Evolutionary conservation across 2,113 vertebrate species (phyloP), one percentile per base, ranked within the genome.

Genomic region (Hippocampus guttulatus): DNA sequence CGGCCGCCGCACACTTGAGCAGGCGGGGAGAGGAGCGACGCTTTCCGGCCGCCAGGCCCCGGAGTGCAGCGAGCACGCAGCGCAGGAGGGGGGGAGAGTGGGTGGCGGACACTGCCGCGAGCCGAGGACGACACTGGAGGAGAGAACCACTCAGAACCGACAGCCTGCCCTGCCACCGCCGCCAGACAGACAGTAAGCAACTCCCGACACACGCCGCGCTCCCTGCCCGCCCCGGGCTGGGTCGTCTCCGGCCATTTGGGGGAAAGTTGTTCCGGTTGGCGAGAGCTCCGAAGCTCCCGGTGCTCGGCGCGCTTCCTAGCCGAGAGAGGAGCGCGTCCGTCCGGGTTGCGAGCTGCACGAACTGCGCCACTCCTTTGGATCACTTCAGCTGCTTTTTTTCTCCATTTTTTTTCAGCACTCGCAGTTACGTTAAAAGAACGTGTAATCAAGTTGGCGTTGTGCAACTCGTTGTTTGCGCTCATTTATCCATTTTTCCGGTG

Each of bases 1-100:
- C 85, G 93, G 18, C 84, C 85, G 93, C 95, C 88, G 94, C 95
- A 94, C 94, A 95, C 95, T 94, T 94, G 94, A 92, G 91, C 90
- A 92, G 91, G 89, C 92, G 94, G 92, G 93, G 93, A 94, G 94
- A 43, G 40, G 58, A 65, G 64, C 41, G 43, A 91, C 93, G 91
- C 92, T 94, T 85, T 93, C 93, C 89, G 91, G 84, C 93, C 58
- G 92, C 93, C 93, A 90, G 92, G 92, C 92, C 92, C 89, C 93
- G 93, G 93, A 60, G 58, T 27, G 33, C 25, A 30, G 57, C 57
- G 25, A 60, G 58, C 25, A 16, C 55, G 91, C 89, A 86, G 88
- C 84, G 85, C 91, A 89, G 91, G 91, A 86, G 89, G 88, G 88
- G 88, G 93, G 89, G 88, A 1, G 5, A 18, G 54, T 2, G 9